Conservation (phyloP, 2,888 invertebrate genomes). For the Epinotia brunnichana region DNA sequence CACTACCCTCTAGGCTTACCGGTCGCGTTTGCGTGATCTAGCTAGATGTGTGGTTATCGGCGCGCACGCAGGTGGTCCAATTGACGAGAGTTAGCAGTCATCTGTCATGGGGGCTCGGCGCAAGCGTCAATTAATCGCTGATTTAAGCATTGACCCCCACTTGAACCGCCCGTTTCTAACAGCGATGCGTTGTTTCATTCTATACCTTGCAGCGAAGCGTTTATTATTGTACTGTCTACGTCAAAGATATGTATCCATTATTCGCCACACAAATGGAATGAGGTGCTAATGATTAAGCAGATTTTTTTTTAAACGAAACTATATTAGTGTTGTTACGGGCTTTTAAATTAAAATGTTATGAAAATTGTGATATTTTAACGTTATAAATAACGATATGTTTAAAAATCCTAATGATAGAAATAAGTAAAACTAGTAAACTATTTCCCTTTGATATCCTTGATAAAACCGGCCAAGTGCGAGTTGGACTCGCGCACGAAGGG, state of each 20-base stretch:
- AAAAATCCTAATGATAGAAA: too few relatives aligned
- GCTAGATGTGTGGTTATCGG: slow-evolving; percentile 12
- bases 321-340: too few relatives aligned
- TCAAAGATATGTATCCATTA: neutral
- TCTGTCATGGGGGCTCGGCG: slow-evolving; percentile 34
- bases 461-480: too few relatives aligned
- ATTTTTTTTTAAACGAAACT: too few relatives aligned
- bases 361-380: too few relatives aligned
- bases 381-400: too few relatives aligned
- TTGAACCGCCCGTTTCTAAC: slow-evolving; percentile 45
- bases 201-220: slow-evolving; percentile 18
- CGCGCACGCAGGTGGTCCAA: slow-evolving; percentile 27
- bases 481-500: too few relatives aligned
- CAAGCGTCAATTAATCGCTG: slow-evolving; percentile 48
- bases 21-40: neutral
- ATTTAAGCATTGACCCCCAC: slow-evolving; percentile 49
- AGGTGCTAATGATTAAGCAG: too few relatives aligned
- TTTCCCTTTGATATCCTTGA: too few relatives aligned
- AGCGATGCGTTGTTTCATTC: slow-evolving; percentile 33
- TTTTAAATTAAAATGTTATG: too few relatives aligned
- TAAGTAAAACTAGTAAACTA: too few relatives aligned
- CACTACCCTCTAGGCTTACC: too few relatives aligned
- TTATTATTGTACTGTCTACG: neutral
- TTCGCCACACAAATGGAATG: neutral
- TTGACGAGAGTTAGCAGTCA: slow-evolving; percentile 28